Evolutionary conservation across 2,113 vertebrate species (phyloP).

Genomic region (Mastomys coucha): DNA sequence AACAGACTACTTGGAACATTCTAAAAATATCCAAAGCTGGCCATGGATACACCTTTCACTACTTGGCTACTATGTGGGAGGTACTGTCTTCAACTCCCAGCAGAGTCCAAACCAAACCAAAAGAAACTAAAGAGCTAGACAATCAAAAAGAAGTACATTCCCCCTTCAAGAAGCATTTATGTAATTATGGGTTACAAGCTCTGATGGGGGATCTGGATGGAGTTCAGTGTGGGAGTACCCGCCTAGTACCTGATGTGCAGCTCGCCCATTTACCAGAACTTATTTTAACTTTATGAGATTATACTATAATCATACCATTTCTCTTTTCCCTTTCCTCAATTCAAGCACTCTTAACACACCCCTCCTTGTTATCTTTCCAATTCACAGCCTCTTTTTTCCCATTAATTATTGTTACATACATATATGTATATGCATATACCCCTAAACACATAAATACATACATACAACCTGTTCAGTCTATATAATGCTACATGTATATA

Average conservation of each 20-base stretch:
- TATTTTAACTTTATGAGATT: not conserved
- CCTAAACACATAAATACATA: not conserved
- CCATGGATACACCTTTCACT: not conserved
- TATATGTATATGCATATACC: too few relatives aligned
- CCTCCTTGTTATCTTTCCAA: not conserved
- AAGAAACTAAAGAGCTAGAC: not conserved
- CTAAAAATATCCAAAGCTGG: not conserved
- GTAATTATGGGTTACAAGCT: not conserved
- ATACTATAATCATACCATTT: not conserved
- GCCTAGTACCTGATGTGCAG: too few relatives aligned
- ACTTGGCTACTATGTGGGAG: not conserved
- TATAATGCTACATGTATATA: not conserved
- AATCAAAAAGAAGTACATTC: not conserved
- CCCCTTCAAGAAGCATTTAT: too few relatives aligned
- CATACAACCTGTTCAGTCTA: not conserved
- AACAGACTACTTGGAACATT: accelerated
- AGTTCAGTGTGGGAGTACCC: not conserved
- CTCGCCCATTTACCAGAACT: not conserved
- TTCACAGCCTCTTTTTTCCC: not conserved
- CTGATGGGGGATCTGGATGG: not conserved
- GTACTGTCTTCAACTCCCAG: not conserved
- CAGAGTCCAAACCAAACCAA: not conserved
- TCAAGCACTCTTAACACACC: not conserved
- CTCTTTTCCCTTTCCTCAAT: not conserved
- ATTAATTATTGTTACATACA: not conserved